Base-by-base conservation (phyloP, 35 echinoderm and acorn worm species). In the Lytechinus pictus region DNA sequence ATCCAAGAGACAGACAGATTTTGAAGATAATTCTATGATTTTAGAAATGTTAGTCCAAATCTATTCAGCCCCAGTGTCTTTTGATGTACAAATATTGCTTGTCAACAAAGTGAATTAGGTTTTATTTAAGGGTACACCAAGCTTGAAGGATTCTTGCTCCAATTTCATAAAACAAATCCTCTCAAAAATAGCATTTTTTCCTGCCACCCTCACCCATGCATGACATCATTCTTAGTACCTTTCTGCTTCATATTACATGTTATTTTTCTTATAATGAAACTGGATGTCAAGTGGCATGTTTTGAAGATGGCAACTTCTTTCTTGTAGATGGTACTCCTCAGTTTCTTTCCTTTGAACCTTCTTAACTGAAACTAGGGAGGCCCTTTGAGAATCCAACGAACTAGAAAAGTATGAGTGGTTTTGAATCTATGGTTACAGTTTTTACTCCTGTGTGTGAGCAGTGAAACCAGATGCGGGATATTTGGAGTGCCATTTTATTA, bases 401-500 rank as follows among this genome's bases (percentile, higher is more conserved):
- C 19, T 79, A 79, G 66, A 79, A 79, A 79, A 79, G 66, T 79
- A 79, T 79, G 66, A 79, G 66, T 79, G 66, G 66, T 79, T 79
- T 79, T n/a, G 66, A 79, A 79, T n/a, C 66, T 79, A 5, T 24
- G 21, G 66, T 79, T 79, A 79, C 66, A 79, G 21, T 6, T n/a
- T 79, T n/a, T 19, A 79, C 16, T 7, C 21, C 57, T 6, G 21
- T 16, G 66, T 79, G 8, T 79, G 19, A 8, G 13, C 66, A 0
- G 66, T 79, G 66, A 79, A 79, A 79, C 66, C 66, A 16, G n/a
- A 24, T 24, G 3, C 66, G 21, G 66, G 4, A 79, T 79, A 16
- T 79, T 16, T 24, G 7, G 66, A 79, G 66, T 7, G 19, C 19
- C 3, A 24, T 79, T 79, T n/a, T n/a, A n/a, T n/a, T 24, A 79